These are phyloP conservation scores for Ceratotherium simum DNA, from an alignment of 2,113 vertebrate genomes.

Conservation along the genomic window DNA sequence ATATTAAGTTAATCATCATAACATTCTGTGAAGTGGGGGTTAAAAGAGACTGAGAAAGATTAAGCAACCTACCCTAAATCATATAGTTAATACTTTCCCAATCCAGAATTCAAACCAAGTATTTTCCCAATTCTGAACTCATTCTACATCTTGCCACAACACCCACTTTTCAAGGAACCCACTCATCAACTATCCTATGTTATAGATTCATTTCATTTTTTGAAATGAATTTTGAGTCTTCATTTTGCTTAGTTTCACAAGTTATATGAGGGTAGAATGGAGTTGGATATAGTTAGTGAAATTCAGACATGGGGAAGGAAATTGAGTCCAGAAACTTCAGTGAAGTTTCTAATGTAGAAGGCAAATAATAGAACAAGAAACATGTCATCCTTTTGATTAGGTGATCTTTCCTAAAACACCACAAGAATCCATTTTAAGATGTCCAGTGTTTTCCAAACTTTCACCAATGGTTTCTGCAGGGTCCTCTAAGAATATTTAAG, in stretches of 20 bases:
- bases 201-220: neutral
- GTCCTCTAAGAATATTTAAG: neutral
- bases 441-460: neutral
- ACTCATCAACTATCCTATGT: neutral
- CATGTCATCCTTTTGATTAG: neutral
- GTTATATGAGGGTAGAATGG: neutral
- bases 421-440: neutral
- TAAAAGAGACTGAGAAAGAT: neutral
- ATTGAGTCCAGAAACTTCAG: neutral
- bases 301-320: neutral
- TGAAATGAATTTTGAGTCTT: neutral
- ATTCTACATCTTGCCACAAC: neutral
- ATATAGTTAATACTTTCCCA: neutral
- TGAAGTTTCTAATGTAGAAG: neutral
- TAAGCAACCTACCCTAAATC: neutral
- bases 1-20: neutral
- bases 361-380: neutral
- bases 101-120: neutral
- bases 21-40: neutral
- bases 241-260: conserved; percentile 24
- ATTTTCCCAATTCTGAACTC: neutral
- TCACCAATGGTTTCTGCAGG: neutral
- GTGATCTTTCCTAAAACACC: neutral
- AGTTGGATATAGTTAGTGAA: neutral
- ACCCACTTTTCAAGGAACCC: neutral